These are phyloP conservation scores for Sparus aurata DNA, from an alignment of 2,797 vertebrate genomes.

Conservation along the genomic window DNA sequence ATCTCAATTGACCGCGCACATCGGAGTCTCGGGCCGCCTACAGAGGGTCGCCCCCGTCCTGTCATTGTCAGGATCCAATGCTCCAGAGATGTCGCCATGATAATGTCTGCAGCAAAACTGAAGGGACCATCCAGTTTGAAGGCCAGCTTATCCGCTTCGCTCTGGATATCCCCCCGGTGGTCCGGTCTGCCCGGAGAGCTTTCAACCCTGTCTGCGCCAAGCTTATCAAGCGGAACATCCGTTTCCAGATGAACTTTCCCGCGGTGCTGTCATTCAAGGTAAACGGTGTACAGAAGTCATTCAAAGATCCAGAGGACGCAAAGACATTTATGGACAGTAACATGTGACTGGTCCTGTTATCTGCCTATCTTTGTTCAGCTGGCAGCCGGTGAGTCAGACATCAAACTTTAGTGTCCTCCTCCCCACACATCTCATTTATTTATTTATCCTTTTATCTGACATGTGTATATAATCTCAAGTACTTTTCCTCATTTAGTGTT, in stretches of 20 bases:
- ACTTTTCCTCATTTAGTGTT: too few relatives aligned
- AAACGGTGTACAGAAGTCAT: background rate
- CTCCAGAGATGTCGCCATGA: too few relatives aligned
- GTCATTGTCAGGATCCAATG: too few relatives aligned
- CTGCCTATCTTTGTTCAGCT: too few relatives aligned
- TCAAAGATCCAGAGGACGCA: background rate
- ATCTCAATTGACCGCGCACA: background rate
- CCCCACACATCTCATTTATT: too few relatives aligned
- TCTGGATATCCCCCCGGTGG: background rate
- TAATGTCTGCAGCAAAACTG: background rate
- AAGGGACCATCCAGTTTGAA: background rate
- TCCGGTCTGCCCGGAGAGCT: background rate
- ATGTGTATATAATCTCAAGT: too few relatives aligned
- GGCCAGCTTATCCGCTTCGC: background rate
- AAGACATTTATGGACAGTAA: background rate
- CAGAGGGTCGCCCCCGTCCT: background rate
- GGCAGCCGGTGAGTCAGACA: too few relatives aligned
- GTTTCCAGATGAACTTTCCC: background rate
- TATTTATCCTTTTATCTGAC: too few relatives aligned
- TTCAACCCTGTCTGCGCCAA: background rate
- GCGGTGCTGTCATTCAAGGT: background rate
- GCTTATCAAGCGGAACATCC: background rate
- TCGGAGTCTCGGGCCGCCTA: too few relatives aligned
- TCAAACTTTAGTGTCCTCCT: too few relatives aligned
- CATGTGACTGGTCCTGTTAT: too few relatives aligned